Base-by-base conservation (phyloP, 2,113 vertebrate species). In the Serilophus lunatus region DNA sequence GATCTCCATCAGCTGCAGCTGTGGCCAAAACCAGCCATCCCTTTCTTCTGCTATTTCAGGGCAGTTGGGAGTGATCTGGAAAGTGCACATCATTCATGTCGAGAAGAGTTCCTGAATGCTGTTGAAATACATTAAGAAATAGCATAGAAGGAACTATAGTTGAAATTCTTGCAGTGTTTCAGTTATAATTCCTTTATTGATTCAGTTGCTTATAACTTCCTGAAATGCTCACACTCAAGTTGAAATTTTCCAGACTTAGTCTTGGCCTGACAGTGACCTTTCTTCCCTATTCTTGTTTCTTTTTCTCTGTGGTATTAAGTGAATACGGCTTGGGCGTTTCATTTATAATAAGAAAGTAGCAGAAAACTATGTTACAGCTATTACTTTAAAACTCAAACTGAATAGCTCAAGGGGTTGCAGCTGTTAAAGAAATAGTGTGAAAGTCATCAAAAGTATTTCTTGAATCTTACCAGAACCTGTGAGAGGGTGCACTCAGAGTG, bases 221-320 rank as follows among this genome's bases (percentile, higher is more conserved):
- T 92, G 76, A 95, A 94, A 65, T 42, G 13, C 35, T 95, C 5
- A 3, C 33, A 44, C 88, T 93, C 61, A 33, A 90, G 61, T 22
- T 85, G 90, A 95, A 93, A 82, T 56, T 93, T 93, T 93, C 94
- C 90, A 94, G 79, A 80, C 91, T 84, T 92, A 49, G 77, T 94
- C 77, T 96, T 91, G 88, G 83, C 94, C 91, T 96, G 63, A 74
- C 33, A 88, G 63, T 96, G 90, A 70, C 82, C 72, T 51, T 60
- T 90, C 33, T 90, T 79, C 45, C 24, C 65, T 60, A 91, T 92
- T 91, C 65, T 70, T 70, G 82, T 86, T 86, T 47, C 91, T 49
- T 80, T 88, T 95, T 93, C 53, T 80, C 82, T 90, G 49, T 53
- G 65, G 64, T 85, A 50, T 84, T 93, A 79, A 92, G 54, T 75